Base-by-base conservation (phyloP, 1,140 invertebrate genomes). In the Drosophila sproati region DNA sequence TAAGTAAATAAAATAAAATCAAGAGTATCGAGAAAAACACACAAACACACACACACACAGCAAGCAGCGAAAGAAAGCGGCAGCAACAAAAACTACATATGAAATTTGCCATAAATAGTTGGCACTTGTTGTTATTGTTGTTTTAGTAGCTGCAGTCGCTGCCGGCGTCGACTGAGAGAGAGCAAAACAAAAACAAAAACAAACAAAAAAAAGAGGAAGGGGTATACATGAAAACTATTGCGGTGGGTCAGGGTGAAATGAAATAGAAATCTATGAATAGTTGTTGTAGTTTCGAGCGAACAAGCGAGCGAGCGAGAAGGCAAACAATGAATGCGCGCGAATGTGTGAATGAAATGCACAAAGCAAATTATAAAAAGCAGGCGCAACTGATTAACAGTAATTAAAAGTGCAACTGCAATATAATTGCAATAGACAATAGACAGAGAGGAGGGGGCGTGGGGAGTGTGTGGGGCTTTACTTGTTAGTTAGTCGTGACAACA, bases 201-300 rank as follows among this genome's bases (percentile, higher is more conserved):
- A 43, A 41, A 4, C 3, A 34, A 34, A 34, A 34, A 34, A 4
- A 41, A n/a, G 43, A 32, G 54, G 79, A 89, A 75, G 85, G 83
- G 83, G 77, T 89, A 77, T 54, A 55, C 67, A 88, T 73, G 56
- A 88, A 88, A 88, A 88, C 80, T 88, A 89, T 88, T 88, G 85
- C 81, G 85, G 85, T 90, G 85, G 85, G 85, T 88, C 85, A 88
- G 80, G 85, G 85, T 88, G 78, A 88, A 87, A 88, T 77, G 77
- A 88, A 88, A 88, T 89, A 88, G 83, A 88, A 88, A 88, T 88
- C 85, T 88, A 88, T 88, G 86, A 88, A 88, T 88, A 89, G 85
- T 85, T 41, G 57, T 60, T 59, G 52, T 56, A 66, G 54, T 66
- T 66, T 61, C 10, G 7, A 32, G 64, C 64, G 60, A 20, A 47